phyloP scores from a whole-genome alignment of 2,888 invertebrate species.

The Dolichomitus sp. region DNA sequence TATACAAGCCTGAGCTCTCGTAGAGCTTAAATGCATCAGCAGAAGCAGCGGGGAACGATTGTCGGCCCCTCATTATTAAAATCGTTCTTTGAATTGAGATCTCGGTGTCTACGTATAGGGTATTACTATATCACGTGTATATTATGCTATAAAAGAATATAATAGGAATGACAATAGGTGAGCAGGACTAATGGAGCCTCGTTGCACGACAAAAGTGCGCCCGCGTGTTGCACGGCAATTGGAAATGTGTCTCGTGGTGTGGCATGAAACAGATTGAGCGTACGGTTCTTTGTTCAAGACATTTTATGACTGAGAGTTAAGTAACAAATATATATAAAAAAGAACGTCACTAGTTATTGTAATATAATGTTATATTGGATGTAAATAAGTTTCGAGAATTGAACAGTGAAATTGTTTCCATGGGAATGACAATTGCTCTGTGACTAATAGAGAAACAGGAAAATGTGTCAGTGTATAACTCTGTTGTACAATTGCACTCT shows the following conservation, averaged over 20 bases:
- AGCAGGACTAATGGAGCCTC: constrained; percentile 38
- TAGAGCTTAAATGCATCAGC: constrained; percentile 53
- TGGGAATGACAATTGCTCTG: constrained; percentile 32
- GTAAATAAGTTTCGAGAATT: constrained; percentile 4
- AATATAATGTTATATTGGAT: constrained; percentile 25
- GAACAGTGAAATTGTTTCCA: not conserved
- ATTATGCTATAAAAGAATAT: constrained; percentile 56
- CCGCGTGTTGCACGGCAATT: constrained; percentile 39
- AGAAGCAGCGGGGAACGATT: constrained; percentile 20
- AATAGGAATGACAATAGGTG: constrained; percentile 57
- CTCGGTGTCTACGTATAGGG: constrained; percentile 31
- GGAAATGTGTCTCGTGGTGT: constrained; percentile 33
- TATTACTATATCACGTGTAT: constrained; percentile 31
- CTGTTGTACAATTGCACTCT: not conserved
- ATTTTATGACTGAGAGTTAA: constrained; percentile 1
- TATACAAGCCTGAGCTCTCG: constrained; percentile 47
- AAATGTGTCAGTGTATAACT: constrained; percentile 10
- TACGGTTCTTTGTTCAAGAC: constrained; percentile 8
- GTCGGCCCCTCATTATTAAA: constrained; percentile 59
- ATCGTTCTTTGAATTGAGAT: constrained; percentile 65
- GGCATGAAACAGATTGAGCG: constrained; percentile 17
- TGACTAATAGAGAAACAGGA: constrained; percentile 18
- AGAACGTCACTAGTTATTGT: not conserved
- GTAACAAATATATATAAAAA: constrained; percentile 4
- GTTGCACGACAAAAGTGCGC: constrained; percentile 30